Percentiles rank a stretch among this genome's conserved stretches.
Conservation (phyloP, 2,113 vertebrate genomes). For the Colinus virginianus region DNA sequence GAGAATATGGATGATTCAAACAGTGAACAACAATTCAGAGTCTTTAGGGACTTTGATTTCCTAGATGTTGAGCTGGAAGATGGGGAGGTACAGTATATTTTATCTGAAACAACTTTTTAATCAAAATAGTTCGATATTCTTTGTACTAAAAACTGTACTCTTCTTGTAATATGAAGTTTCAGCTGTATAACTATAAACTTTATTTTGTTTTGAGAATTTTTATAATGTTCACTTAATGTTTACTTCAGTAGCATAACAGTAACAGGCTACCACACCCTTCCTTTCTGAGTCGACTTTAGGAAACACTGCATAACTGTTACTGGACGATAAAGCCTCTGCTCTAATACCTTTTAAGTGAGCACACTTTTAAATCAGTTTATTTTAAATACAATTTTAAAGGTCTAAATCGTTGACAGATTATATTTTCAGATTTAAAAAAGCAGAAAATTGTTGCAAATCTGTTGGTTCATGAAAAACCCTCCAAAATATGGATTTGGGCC, state of each 20-base stretch:
- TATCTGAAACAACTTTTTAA: slow-evolving; percentile 36
- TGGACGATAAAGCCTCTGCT: slow-evolving; percentile 47
- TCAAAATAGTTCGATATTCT: neutral
- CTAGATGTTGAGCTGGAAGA: slow-evolving; percentile 98
- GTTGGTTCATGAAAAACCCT: neutral
- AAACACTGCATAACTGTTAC: slow-evolving; percentile 56
- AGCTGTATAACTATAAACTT: slow-evolving; percentile 43
- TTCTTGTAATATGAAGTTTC: slow-evolving; percentile 32
- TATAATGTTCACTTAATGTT: slow-evolving; percentile 42
- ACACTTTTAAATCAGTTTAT: neutral
- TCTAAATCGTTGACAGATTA: neutral
- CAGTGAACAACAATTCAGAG: slow-evolving; percentile 97
- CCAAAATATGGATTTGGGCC: slow-evolving; percentile 12
- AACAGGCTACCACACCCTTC: slow-evolving; percentile 74
- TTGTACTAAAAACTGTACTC: slow-evolving; percentile 23
- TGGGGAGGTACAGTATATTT: slow-evolving; percentile 88
- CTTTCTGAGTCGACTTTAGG: slow-evolving; percentile 54
- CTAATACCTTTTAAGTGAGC: neutral
- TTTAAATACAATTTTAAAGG: neutral
- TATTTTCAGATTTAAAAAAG: neutral
- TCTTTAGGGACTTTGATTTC: slow-evolving; percentile 99
- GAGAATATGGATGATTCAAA: slow-evolving; percentile 96
- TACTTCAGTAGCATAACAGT: slow-evolving; percentile 21
- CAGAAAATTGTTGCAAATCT: neutral
- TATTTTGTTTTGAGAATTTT: slow-evolving; percentile 44